Percentiles rank a stretch among this genome's conserved stretches.
Conservation (phyloP, 2,888 invertebrate genomes). For the Nematopogon swammerdamellus region DNA sequence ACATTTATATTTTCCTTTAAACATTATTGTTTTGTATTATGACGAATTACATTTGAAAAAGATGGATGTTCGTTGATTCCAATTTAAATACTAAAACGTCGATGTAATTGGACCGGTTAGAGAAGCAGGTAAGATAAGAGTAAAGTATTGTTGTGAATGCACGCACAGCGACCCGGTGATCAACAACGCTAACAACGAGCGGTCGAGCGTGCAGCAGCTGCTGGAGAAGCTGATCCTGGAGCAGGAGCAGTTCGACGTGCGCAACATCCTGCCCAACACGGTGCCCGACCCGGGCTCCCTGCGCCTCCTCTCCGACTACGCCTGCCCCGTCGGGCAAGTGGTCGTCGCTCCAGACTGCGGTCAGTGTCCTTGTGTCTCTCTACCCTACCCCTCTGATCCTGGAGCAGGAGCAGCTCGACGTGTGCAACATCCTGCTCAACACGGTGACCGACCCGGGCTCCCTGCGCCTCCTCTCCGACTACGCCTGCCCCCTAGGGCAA, state of each 20-base stretch:
- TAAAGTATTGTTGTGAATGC: too few relatives aligned
- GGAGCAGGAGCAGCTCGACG: conserved; percentile 92
- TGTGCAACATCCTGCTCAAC: conserved; percentile 88
- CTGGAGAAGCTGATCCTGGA: conserved; percentile 89
- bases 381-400: conserved; percentile 88
- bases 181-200: conserved; percentile 82
- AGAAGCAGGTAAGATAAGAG: too few relatives aligned
- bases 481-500: conserved; percentile 89
- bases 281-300: conserved; percentile 91
- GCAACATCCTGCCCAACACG: conserved; percentile 90
- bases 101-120: too few relatives aligned
- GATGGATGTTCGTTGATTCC: too few relatives aligned
- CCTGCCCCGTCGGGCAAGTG: conserved; percentile 91
- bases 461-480: conserved; percentile 81
- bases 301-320: conserved; percentile 83
- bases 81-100: too few relatives aligned
- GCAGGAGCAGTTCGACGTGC: conserved; percentile 91
- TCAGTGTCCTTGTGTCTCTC: conserved; percentile 37
- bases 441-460: conserved; percentile 93
- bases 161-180: conserved; percentile 90
- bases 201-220: conserved; percentile 77
- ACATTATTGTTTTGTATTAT: too few relatives aligned
- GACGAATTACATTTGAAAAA: too few relatives aligned
- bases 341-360: conserved; percentile 92
- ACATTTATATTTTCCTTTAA: too few relatives aligned